Evolutionary conservation across 2,888 invertebrate species (phyloP).

Genomic region (Allacma fusca): DNA sequence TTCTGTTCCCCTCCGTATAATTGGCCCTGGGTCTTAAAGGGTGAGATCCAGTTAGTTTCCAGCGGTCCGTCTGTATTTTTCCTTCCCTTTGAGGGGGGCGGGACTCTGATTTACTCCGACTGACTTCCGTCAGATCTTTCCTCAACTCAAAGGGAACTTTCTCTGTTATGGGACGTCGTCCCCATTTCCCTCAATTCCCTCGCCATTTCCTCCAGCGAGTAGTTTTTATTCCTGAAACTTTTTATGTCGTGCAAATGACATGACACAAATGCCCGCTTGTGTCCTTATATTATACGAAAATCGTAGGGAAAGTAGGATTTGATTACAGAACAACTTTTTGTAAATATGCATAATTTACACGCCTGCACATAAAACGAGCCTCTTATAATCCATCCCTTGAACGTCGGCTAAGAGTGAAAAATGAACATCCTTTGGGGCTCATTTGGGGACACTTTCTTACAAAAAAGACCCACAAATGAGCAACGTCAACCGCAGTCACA

Average conservation of each 20-base stretch:
- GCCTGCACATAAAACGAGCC: no score
- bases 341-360: no score
- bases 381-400: no score
- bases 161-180: background rate
- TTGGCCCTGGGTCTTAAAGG: conserved; percentile 23
- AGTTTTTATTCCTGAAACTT: background rate
- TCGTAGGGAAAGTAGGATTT: no score
- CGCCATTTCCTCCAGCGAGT: background rate
- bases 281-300: no score
- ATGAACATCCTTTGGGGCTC: no score
- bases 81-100: conserved; percentile 30
- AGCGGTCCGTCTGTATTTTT: conserved; percentile 24
- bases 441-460: no score
- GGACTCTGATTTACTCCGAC: conserved; percentile 36
- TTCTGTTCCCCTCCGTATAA: background rate
- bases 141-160: background rate
- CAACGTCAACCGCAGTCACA: no score
- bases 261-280: background rate
- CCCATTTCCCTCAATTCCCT: background rate
- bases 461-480: no score
- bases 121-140: conserved; percentile 31
- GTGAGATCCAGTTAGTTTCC: conserved; percentile 35
- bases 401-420: no score
- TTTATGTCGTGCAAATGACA: background rate
- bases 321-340: no score